Conservation (phyloP, 2,888 invertebrate genomes). For the Pheosia tremula region DNA sequence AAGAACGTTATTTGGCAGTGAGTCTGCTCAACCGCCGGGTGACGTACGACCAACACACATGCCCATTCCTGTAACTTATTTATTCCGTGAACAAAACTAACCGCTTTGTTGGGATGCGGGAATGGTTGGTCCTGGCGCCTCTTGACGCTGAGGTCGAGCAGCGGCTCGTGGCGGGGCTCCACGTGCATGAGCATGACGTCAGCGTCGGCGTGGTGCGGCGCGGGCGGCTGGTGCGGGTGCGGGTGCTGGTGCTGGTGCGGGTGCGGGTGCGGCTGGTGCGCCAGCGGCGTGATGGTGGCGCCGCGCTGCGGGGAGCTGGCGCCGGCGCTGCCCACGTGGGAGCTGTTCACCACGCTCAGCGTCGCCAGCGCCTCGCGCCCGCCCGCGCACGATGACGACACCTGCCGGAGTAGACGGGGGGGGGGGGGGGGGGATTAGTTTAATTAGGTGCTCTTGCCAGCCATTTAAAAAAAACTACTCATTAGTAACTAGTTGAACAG, state of each 20-base stretch:
- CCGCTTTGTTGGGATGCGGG: slow-evolving; percentile 60
- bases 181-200: slow-evolving; percentile 86
- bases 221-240: slow-evolving; percentile 42
- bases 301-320: slow-evolving; percentile 68
- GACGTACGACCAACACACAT: too few relatives aligned
- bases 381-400: slow-evolving; percentile 48
- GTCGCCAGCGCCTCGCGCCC: slow-evolving; percentile 85
- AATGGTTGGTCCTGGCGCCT: slow-evolving; percentile 49
- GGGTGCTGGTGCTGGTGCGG: slow-evolving; percentile 29
- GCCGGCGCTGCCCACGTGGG: slow-evolving; percentile 58
- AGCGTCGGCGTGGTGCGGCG: slow-evolving; percentile 63
- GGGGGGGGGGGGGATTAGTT: too few relatives aligned
- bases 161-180: slow-evolving; percentile 71
- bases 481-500: too few relatives aligned
- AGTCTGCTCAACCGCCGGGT: too few relatives aligned
- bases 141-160: slow-evolving; percentile 57
- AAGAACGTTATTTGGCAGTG: too few relatives aligned
- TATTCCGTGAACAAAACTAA: slow-evolving; percentile 27
- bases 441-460: too few relatives aligned
- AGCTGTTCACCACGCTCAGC: slow-evolving; percentile 87
- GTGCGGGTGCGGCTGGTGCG: slow-evolving; percentile 76
- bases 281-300: slow-evolving; percentile 86
- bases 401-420: slow-evolving; percentile 31
- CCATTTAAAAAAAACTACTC: too few relatives aligned
- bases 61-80: too few relatives aligned